Conservation (phyloP, 2,797 vertebrate genomes). For the Champsocephalus esox region DNA sequence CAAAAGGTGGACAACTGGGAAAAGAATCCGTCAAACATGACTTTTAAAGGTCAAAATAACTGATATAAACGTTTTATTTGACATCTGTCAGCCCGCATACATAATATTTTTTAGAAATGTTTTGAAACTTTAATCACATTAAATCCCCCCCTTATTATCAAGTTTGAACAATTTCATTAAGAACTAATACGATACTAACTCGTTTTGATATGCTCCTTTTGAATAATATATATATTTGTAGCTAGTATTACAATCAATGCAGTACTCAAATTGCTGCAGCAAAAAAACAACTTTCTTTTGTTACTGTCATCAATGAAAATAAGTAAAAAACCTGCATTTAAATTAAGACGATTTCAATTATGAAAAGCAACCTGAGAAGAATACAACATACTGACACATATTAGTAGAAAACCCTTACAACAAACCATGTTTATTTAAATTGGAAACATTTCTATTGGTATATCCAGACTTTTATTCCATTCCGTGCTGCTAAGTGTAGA, state of each 20-base stretch:
- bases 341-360: not conserved
- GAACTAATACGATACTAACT: not conserved
- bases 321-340: not conserved
- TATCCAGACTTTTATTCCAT: constrained; percentile 22
- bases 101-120: constrained; percentile 3
- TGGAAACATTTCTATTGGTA: constrained; percentile 9
- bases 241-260: not conserved
- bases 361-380: not conserved
- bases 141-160: not conserved
- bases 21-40: constrained; percentile 7
- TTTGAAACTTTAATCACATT: not conserved
- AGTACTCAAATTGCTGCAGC: not conserved
- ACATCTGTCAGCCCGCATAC: not conserved
- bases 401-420: too few relatives aligned
- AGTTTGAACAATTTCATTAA: not conserved
- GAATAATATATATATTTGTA: not conserved
- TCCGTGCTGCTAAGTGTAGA: constrained; percentile 2
- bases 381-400: too few relatives aligned
- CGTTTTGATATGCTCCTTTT: not conserved
- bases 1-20: not conserved
- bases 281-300: not conserved
- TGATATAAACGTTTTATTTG: not conserved
- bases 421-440: not conserved
- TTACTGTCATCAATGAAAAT: not conserved
- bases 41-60: not conserved